Conservation (phyloP, 2,113 vertebrate species). For the Tympanuchus pallidicinctus region DNA sequence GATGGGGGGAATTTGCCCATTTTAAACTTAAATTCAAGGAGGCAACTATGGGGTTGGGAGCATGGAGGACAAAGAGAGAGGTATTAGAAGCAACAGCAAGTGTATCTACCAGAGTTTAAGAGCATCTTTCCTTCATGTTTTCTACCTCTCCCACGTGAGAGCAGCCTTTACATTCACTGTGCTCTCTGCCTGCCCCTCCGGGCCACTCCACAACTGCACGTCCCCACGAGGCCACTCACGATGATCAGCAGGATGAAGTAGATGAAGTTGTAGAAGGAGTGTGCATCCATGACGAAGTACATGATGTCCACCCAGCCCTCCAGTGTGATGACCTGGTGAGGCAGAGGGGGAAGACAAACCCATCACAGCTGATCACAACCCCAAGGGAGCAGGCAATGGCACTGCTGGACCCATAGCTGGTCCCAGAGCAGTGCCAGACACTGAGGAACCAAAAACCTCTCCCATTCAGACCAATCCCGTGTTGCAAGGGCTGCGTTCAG, state of each 20-base stretch:
- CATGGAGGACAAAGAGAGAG: not conserved
- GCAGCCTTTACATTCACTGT: not conserved
- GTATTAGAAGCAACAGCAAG: not conserved
- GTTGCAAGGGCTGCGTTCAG: not conserved
- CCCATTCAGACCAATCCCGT: not conserved
- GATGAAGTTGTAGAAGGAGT: constrained; percentile 99
- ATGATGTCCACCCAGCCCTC: constrained; percentile 99
- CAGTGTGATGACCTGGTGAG: constrained; percentile 92
- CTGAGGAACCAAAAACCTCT: not conserved
- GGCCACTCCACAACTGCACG: not conserved
- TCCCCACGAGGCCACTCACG: constrained; percentile 82
- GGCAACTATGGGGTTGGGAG: not conserved
- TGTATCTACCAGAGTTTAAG: not conserved
- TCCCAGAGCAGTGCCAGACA: not conserved
- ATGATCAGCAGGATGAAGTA: constrained; percentile 99
- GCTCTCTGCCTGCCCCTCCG: not conserved
- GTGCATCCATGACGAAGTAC: constrained; percentile 99
- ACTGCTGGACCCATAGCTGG: not conserved
- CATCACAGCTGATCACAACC: not conserved
- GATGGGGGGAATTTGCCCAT: not conserved
- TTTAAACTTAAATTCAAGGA: not conserved
- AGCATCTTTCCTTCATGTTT: not conserved
- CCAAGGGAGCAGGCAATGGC: not conserved
- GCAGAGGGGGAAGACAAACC: not conserved
- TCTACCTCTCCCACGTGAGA: not conserved